phyloP scores from a whole-genome alignment of 2,113 vertebrate species.

The Rhea pennata region DNA sequence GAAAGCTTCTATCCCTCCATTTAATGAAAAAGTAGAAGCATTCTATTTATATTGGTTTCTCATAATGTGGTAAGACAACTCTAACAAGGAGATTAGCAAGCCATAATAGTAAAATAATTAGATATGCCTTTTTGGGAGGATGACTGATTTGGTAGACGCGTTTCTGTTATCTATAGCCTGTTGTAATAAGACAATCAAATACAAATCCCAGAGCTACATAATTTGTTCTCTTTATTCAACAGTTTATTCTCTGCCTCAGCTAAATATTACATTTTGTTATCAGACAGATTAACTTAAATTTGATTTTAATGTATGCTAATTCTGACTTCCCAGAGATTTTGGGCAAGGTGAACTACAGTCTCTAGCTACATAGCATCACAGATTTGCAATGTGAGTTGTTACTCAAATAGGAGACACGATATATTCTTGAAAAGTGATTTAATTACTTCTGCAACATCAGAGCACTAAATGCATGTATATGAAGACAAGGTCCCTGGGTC shows the following conservation, averaged over 20 bases:
- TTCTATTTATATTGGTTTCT: background rate
- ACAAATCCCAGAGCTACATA: background rate
- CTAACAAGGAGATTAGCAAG: background rate
- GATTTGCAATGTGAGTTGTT: background rate
- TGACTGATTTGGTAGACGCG: background rate
- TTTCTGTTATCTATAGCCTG: background rate
- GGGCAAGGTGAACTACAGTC: background rate
- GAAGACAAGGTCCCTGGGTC: background rate
- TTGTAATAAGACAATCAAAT: conserved; percentile 6
- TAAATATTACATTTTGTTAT: background rate
- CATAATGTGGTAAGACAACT: background rate
- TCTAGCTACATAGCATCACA: background rate
- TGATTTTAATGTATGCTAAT: background rate
- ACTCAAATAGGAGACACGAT: background rate
- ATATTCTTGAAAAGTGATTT: background rate
- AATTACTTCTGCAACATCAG: background rate
- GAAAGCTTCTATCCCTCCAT: background rate
- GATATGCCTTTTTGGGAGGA: background rate
- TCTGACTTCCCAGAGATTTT: background rate
- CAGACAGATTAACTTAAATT: background rate
- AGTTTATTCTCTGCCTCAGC: background rate
- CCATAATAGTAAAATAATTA: conserved; percentile 20
- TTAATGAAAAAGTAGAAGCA: conserved; percentile 24
- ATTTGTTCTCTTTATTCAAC: background rate
- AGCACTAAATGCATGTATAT: background rate